Base-by-base conservation (phyloP, 2,113 vertebrate species). In the Nesogale talazaci region DNA sequence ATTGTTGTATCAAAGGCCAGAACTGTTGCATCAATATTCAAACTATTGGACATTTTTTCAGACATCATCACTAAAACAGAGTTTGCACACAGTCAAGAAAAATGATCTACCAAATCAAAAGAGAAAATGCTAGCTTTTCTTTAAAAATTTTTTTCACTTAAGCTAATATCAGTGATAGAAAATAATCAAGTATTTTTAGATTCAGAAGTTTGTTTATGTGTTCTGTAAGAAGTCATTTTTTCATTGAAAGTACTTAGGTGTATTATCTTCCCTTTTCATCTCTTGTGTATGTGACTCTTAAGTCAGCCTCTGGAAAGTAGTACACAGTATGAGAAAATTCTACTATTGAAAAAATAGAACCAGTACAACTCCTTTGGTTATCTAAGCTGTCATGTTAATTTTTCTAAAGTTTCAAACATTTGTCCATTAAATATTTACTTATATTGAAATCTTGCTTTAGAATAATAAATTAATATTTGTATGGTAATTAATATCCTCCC, bases 321-420 rank as follows among this genome's bases (percentile, higher is more conserved):
- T 42, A 2, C 27, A 82, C 31, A 56, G 12, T 20, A 42, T 15
- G 34, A 88, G 57, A 63, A 63, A 82, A 34, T 22, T 61, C 80
- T 31, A 56, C 19, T 34, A 15, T 42, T 84, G 36, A 27, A 5
- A 74, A 92, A 85, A 78, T 38, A 22, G 23, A 52, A 38, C 19
- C 56, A 56, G 1, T 25, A 14, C 4, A 79, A 57, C n/a, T 59
- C 3, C n/a, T 78, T 86, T 36, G 83, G n/a, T 63, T 70, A 25
- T n/a, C 93, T 83, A n/a, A 34, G 59, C 61, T 81, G 16, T 72
- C 93, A 63, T 34, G 83, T 20, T 29, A 81, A 78, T n/a, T 92
- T 61, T 93, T 90, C 15, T 72, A 74, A 93, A 61, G 17, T 70
- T 92, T 20, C 42, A 56, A 59, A 46, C 15, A 22, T 40, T 29